Evolutionary conservation across 2,888 invertebrate species (phyloP).

Genomic region (Melieria omissa): DNA sequence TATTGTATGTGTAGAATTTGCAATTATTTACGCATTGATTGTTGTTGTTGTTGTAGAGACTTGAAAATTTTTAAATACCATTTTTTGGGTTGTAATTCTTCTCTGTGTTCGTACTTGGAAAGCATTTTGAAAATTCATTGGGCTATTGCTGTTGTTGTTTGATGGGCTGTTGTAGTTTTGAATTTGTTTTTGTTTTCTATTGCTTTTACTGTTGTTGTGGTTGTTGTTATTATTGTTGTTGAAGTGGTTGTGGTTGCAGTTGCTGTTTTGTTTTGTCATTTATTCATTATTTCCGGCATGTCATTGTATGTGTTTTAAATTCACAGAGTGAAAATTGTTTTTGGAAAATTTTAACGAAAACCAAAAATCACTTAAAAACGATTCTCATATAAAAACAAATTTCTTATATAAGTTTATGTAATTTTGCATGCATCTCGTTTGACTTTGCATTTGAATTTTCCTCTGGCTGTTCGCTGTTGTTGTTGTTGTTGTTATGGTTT

Average conservation of each 20-base stretch:
- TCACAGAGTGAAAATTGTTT: conserved; percentile 49
- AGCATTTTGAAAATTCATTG: conserved; percentile 30
- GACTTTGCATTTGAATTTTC: too few species aligned
- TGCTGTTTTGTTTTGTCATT: conserved; percentile 38
- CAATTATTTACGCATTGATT: conserved; percentile 32
- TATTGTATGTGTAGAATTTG: conserved; percentile 39
- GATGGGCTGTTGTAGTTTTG: conserved; percentile 35
- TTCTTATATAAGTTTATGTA: too few species aligned
- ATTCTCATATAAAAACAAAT: too few species aligned
- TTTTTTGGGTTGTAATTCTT: too few species aligned
- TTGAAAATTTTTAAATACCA: too few species aligned
- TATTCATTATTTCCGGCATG: conserved; percentile 50
- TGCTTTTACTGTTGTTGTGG: conserved; percentile 31
- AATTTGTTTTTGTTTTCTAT: conserved; percentile 37
- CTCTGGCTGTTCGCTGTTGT: too few species aligned
- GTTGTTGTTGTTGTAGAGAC: conserved; percentile 31
- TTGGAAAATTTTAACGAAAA: conserved; percentile 25
- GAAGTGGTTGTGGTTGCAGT: conserved; percentile 37
- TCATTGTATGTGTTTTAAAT: conserved; percentile 45
- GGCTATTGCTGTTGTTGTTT: conserved; percentile 43
- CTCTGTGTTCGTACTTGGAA: too few species aligned
- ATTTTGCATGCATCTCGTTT: too few species aligned
- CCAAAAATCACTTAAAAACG: too few species aligned
- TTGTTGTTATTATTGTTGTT: conserved; percentile 36
- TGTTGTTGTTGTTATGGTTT: neutral